Evolutionary conservation across 1,140 invertebrate species (phyloP), one percentile per base, ranked within the genome.

Genomic region (Pantala flavescens): DNA sequence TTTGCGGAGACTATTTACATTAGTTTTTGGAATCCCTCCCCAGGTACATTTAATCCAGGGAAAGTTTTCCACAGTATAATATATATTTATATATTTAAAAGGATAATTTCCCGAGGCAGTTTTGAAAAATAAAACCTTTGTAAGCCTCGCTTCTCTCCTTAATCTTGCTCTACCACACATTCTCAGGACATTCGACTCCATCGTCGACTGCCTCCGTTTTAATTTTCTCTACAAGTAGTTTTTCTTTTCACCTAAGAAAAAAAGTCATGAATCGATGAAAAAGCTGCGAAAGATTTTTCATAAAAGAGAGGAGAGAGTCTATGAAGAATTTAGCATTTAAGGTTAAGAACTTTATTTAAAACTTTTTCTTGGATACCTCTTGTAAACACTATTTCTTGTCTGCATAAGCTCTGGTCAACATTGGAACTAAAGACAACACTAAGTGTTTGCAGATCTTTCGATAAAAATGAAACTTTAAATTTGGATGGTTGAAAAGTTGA

Each of bases 61-160:
- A 63, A 19, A 63, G 49, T 16, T 63, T 49, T 63, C 14, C 49
- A 63, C n/a, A 63, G 49, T 21, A 63, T 19, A 63, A 19, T 63
- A 63, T 63, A 19, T 63, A 19, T 63, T 19, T 19, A 19, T 63
- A 63, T 63, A 19, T 63, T 63, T 63, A 21, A 63, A 63, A 63
- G 14, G 49, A 63, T 63, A 3, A 63, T 63, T 63, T 63, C n/a
- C 12, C 49, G 49, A 63, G 49, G 49, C 49, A 63, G 49, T 21
- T 63, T 63, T 16, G 49, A 63, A 63, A 63, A 63, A 63, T 63
- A 63, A 63, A 63, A 63, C 49, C 49, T 63, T 63, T 63, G 16
- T 63, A 19, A 21, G 49, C 49, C 49, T 63, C 49, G 49, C 49
- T 19, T 63, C n/a, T 63, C 49, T 63, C 49, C 3, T 21, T 19